Conservation (phyloP, 1,140 invertebrate genomes). For the Cyphomyrmex costatus region DNA sequence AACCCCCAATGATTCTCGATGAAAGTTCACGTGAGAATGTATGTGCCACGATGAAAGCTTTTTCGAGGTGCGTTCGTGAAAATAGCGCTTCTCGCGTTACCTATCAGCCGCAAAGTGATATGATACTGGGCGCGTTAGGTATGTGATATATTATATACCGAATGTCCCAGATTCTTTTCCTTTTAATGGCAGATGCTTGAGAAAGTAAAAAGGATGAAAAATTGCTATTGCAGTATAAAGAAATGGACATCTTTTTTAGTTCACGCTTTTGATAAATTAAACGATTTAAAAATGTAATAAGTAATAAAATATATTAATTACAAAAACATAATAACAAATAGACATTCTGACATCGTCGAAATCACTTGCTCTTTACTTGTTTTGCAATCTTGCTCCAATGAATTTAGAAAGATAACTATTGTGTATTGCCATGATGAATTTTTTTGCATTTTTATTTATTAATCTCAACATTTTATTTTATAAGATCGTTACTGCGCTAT, state of each 20-base stretch:
- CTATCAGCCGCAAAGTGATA: slow-evolving; percentile 43
- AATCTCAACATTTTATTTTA: too few relatives aligned
- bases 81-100: slow-evolving; percentile 47
- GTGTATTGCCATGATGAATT: too few relatives aligned
- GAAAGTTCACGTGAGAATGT: slow-evolving; percentile 31
- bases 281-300: background rate
- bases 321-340: background rate
- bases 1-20: slow-evolving; percentile 67
- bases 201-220: slow-evolving; percentile 26
- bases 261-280: background rate
- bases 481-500: too few relatives aligned
- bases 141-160: slow-evolving; percentile 34
- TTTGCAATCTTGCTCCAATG: too few relatives aligned
- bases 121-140: slow-evolving; percentile 7
- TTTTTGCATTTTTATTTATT: too few relatives aligned
- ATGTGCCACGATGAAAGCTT: slow-evolving; percentile 21
- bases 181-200: slow-evolving; percentile 25
- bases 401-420: too few relatives aligned
- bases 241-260: background rate
- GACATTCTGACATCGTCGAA: too few relatives aligned
- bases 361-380: too few relatives aligned
- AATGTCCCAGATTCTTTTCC: slow-evolving; percentile 25
- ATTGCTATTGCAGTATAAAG: background rate
- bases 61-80: slow-evolving; percentile 35
- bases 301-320: background rate